Percentiles rank a stretch among this genome's conserved stretches.
phyloP scores from a whole-genome alignment of 2,888 invertebrate genomes.

The Ennomos quercinarius region DNA sequence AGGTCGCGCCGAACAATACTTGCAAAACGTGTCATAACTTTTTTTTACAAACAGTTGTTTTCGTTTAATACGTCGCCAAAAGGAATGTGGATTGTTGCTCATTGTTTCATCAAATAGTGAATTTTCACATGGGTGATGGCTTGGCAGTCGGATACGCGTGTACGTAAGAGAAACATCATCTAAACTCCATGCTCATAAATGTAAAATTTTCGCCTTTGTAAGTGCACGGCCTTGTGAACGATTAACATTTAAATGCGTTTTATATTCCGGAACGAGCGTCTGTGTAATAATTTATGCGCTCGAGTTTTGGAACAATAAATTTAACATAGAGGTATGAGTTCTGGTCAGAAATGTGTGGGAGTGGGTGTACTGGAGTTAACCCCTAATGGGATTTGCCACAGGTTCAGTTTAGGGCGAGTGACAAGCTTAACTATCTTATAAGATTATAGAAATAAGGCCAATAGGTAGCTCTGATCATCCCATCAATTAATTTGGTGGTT shows the following conservation, averaged over 20 bases:
- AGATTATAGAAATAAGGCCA: conserved; percentile 13
- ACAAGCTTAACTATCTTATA: conserved; percentile 14
- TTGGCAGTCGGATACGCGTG: conserved; percentile 84
- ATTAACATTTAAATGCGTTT: conserved; percentile 69
- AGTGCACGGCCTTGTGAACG: conserved; percentile 69
- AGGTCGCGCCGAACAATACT: conserved; percentile 60
- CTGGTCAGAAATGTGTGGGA: conserved; percentile 37
- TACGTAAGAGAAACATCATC: conserved; percentile 57
- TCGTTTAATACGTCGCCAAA: conserved; percentile 69
- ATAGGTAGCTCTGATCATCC: conserved; percentile 4
- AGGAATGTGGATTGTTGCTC: conserved; percentile 77
- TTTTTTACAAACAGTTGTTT: conserved; percentile 71
- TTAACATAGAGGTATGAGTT: conserved; percentile 37
- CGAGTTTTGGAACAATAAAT: conserved; percentile 45
- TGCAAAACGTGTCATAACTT: conserved; percentile 80
- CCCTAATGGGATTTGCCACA: conserved; percentile 55
- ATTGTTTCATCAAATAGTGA: conserved; percentile 75
- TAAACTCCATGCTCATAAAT: conserved; percentile 26
- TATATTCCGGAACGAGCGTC: conserved; percentile 57
- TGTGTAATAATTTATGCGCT: conserved; percentile 49
- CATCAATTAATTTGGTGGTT: not conserved
- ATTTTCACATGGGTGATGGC: conserved; percentile 84
- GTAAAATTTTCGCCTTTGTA: conserved; percentile 17
- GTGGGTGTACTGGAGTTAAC: conserved; percentile 43
- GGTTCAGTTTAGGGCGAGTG: conserved; percentile 39